phyloP scores from a whole-genome alignment of 37 sponge, comb jelly and placozoan genomes.

The Spongilla lacustris region DNA sequence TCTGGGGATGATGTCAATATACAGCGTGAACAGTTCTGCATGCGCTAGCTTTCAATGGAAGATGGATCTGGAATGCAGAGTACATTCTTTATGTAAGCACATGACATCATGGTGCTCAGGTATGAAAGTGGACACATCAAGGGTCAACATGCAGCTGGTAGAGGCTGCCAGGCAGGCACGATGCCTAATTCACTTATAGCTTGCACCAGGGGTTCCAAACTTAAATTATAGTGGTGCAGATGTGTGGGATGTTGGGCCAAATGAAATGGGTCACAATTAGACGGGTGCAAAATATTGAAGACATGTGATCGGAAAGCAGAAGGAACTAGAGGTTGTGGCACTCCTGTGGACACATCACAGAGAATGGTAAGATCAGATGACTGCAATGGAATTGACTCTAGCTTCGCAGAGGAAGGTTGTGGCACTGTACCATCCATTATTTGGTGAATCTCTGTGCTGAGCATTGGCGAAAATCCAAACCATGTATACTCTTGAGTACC shows the following conservation, averaged over 20 bases:
- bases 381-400: slow-evolving; percentile 32
- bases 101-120: too few species aligned
- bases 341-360: slow-evolving; percentile 51
- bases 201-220: slow-evolving; percentile 35
- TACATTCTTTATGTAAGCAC: too few species aligned
- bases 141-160: too few species aligned
- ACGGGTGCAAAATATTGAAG: slow-evolving; percentile 30
- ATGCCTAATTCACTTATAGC: slow-evolving; percentile 5
- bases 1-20: too few species aligned
- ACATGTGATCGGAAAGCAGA: slow-evolving; percentile 22
- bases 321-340: slow-evolving; percentile 36
- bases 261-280: background rate
- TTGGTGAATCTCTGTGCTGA: background rate
- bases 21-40: too few species aligned
- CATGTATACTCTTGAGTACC: background rate
- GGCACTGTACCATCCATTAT: too few species aligned
- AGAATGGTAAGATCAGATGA: slow-evolving; percentile 4
- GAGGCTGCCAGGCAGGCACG: too few species aligned
- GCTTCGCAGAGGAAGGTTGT: slow-evolving; percentile 11
- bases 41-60: too few species aligned
- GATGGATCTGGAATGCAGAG: too few species aligned
- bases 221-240: slow-evolving; percentile 27
- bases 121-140: too few species aligned
- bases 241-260: slow-evolving; percentile 10
- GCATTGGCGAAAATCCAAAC: slow-evolving; percentile 1